Evolutionary conservation across 2,113 vertebrate genomes (phyloP).

Genomic region (Podilymbus podiceps): DNA sequence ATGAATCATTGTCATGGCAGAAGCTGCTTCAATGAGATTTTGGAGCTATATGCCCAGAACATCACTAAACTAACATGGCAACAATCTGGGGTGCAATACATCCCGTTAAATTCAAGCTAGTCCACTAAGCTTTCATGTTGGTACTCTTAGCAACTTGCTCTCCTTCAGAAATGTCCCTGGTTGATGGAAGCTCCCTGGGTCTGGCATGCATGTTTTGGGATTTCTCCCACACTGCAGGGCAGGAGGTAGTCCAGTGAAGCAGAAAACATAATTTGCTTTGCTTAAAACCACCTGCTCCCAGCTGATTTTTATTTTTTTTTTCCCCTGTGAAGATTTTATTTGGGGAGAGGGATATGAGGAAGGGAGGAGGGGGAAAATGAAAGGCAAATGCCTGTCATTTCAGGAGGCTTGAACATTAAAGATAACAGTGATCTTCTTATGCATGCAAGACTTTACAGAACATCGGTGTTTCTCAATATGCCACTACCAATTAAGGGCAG

Average conservation of each 20-base stretch:
- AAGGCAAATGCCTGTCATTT: neutral
- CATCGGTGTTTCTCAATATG: neutral
- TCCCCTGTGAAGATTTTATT: neutral
- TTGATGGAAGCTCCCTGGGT: neutral
- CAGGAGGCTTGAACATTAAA: neutral
- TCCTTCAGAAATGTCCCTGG: neutral
- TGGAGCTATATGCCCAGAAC: neutral
- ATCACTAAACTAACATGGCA: neutral
- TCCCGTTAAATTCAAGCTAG: neutral
- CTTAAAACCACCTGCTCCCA: slow-evolving; percentile 20
- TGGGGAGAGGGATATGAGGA: neutral
- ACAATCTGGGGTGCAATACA: neutral
- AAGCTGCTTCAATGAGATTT: neutral
- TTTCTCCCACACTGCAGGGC: slow-evolving; percentile 14
- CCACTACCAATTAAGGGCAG: neutral
- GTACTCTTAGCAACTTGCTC: neutral
- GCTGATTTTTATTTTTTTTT: neutral
- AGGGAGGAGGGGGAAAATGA: neutral
- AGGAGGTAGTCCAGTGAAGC: slow-evolving; percentile 7
- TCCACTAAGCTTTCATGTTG: neutral
- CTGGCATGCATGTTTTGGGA: neutral
- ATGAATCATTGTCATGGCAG: neutral
- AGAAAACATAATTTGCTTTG: slow-evolving; percentile 47
- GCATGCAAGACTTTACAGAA: slow-evolving; percentile 2
- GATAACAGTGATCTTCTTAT: neutral